Evolutionary conservation across 1,140 invertebrate species (phyloP), one percentile per base, ranked within the genome.

Genomic region (Hylaeus volcanicus): DNA sequence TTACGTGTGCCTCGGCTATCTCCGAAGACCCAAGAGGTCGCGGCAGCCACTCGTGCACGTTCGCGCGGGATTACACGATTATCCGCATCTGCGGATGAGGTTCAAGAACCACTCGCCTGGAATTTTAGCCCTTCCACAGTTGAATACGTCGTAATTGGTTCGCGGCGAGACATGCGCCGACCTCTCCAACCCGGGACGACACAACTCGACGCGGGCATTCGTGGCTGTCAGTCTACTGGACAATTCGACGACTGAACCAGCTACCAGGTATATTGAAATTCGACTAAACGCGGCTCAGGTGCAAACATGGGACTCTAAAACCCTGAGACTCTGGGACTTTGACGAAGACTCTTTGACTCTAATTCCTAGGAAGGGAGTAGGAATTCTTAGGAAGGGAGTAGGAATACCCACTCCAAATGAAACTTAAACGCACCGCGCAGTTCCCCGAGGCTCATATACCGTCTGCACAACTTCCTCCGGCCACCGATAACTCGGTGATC

Each of bases 61-160:
- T 81, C 74, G 53, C 79, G 84, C 75, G 73, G 79, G 84, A 87
- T 86, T 82, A 87, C 81, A 84, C 85, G 88, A 88, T 89, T 89
- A 87, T 89, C 83, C 87, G 79, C 82, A 81, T 83, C 84, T 89
- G 88, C 81, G 87, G 88, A 89, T 89, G 88, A 89, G 88, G 83
- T 88, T 88, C 87, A 86, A 89, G 88, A 86, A 88, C 85, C 86
- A 88, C 88, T 89, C 87, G 88, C 83, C 76, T 71, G 81, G 87
- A 87, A 88, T 88, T 89, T 87, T 87, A 88, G 87, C 85, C 84
- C 79, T 75, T 85, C 71, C 79, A 83, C 81, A 73, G 78, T 81
- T 88, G 87, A 89, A 89, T 89, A 83, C 88, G 77, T 86, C 87
- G 85, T 89, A 89, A 89, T 88, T 89, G 87, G 81, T 88, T 89